Base-by-base conservation (phyloP, 2,797 vertebrate genomes). In the Typhlichthys eigenmanni region DNA sequence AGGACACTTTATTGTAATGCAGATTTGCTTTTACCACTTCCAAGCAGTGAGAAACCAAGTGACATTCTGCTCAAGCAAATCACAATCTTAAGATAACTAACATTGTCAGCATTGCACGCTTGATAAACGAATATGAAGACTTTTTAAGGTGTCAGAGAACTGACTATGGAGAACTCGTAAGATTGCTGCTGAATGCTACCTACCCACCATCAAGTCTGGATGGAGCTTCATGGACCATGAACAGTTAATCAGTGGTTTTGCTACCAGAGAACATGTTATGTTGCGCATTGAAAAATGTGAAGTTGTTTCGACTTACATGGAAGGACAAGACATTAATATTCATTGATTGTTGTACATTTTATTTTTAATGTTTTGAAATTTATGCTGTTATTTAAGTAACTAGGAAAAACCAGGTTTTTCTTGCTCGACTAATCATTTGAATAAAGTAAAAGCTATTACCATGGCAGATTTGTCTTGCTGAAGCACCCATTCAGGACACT, bases 371-470 rank as follows among this genome's bases (percentile, higher is more conserved):
- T 90, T 88, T 72, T 78, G 61, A 82, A 84, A 47, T 84, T 82
- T 75, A 88, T 87, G 84, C 72, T 82, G 75, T 81, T 88, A 92
- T 91, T 93, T 92, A 91, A 90, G 78, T 85, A 88, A 88, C 64
- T 81, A 85, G 82, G 84, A 75, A 81, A 86, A 88, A 78, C 32
- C 13, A 32, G 1, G 14, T 76, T 84, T 71, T 88, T 90, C 80
- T 89, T 85, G 89, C 87, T 89, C 74, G 76, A 79, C 82, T 90
- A 87, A 92, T 87, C 74, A 87, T 88, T 91, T 83, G 83, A 93
- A 92, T 93, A 93, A 93, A 93, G 79, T 81, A 58, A 68, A 86
- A 87, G 84, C 83, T 87, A 87, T 86, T 85, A 88, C 62, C 68
- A 74, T 58, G 81, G 61, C 64, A 24, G 12, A 29, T 56, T 11